These are phyloP conservation scores for Machaerirhynchus nigripectus DNA, from an alignment of 2,113 vertebrate species.

Conservation along the genomic window DNA sequence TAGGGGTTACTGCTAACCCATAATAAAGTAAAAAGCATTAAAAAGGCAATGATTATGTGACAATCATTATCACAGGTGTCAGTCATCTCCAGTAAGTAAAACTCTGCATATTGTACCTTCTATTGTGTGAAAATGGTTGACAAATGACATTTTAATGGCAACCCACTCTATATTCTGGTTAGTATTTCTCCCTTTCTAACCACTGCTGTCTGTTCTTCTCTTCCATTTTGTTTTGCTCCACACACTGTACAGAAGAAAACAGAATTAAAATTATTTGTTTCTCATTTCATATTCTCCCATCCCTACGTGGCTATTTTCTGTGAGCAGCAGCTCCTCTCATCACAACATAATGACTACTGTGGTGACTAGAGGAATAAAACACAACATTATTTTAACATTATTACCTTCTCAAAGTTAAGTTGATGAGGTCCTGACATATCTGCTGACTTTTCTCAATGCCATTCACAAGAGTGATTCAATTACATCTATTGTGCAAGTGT, in stretches of 20 bases:
- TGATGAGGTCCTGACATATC: neutral
- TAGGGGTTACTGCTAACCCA: neutral
- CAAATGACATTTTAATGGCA: neutral
- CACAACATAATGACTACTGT: neutral
- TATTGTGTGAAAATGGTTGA: neutral
- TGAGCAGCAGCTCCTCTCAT: neutral
- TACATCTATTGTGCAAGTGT: neutral
- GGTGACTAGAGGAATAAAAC: neutral
- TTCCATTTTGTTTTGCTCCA: neutral
- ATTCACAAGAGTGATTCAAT: constrained; percentile 6
- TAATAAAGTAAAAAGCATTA: neutral
- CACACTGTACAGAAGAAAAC: neutral
- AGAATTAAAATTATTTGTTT: neutral
- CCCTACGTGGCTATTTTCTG: neutral
- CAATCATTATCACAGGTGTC: neutral
- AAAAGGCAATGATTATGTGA: neutral
- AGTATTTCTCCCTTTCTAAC: neutral
- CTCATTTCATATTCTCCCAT: neutral
- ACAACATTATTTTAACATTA: neutral
- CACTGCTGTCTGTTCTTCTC: neutral
- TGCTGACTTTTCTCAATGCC: constrained; percentile 3
- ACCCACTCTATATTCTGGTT: neutral
- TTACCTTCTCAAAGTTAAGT: neutral
- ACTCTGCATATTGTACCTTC: neutral
- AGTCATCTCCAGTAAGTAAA: neutral